Evolutionary conservation across 1,140 invertebrate species (phyloP).

Genomic region (Uloborus diversus): DNA sequence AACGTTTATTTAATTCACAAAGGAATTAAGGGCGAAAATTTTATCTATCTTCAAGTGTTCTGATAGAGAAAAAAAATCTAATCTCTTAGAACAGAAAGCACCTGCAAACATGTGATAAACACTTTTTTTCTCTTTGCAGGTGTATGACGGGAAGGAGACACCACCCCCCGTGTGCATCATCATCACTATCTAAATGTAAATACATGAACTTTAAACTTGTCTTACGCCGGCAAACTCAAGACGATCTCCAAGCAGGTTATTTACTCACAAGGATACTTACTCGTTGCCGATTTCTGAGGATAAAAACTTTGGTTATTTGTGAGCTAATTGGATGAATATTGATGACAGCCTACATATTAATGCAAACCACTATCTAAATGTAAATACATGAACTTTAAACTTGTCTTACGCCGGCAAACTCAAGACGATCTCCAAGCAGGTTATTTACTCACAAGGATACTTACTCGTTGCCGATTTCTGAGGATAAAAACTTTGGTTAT

Average conservation of each 20-base stretch:
- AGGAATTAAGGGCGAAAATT: not conserved
- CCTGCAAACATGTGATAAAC: slow-evolving; percentile 43
- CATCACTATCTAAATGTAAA: not conserved
- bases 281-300: not conserved
- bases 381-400: too few relatives aligned
- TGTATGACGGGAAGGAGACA: slow-evolving; percentile 17
- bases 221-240: not conserved
- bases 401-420: too few relatives aligned
- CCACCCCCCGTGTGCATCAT: slow-evolving; percentile 19
- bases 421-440: too few relatives aligned
- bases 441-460: too few relatives aligned
- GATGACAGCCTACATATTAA: too few relatives aligned
- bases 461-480: too few relatives aligned
- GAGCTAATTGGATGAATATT: not conserved
- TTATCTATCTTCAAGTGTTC: slow-evolving; percentile 19
- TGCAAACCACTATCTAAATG: too few relatives aligned
- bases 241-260: not conserved
- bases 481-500: too few relatives aligned
- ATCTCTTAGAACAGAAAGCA: slow-evolving; percentile 32
- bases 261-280: not conserved
- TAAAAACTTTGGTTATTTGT: not conserved
- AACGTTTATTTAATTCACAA: not conserved
- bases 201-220: not conserved
- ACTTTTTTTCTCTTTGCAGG: slow-evolving; percentile 49
- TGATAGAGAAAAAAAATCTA: slow-evolving; percentile 22